Conservation (phyloP, 2,888 invertebrate genomes). For the Rambutsinella grinnellia region DNA sequence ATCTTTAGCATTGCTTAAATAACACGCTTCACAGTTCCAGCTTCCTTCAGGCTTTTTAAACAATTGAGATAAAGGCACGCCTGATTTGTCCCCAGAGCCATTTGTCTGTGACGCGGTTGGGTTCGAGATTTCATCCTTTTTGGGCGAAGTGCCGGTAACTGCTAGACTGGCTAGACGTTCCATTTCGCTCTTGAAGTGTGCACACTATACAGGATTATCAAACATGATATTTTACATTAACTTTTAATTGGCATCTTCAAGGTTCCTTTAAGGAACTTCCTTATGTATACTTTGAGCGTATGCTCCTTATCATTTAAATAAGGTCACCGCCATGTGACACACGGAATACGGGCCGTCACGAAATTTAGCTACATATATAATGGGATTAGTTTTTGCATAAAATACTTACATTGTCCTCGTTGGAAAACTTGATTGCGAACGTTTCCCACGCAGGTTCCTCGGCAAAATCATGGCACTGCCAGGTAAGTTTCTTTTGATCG, state of each 20-base stretch:
- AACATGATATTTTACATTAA: background rate
- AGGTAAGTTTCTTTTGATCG: conserved; percentile 67
- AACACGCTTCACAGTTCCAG: conserved; percentile 76
- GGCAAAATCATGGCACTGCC: conserved; percentile 68
- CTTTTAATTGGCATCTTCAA: background rate
- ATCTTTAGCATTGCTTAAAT: conserved; percentile 72
- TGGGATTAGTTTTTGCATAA: too few relatives aligned
- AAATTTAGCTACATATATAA: too few relatives aligned
- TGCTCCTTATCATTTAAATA: too few relatives aligned
- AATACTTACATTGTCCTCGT: conserved; percentile 55
- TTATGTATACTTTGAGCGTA: too few relatives aligned
- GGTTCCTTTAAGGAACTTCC: background rate
- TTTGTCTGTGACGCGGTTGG: background rate
- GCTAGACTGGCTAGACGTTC: conserved; percentile 11
- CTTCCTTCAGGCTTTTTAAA: conserved; percentile 70
- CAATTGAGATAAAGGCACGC: conserved; percentile 37
- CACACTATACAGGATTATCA: background rate
- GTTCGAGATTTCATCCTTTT: too few relatives aligned
- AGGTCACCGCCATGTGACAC: too few relatives aligned
- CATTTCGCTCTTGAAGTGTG: too few relatives aligned
- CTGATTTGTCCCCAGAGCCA: background rate
- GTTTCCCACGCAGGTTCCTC: conserved; percentile 70
- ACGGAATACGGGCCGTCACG: too few relatives aligned
- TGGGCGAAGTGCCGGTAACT: background rate
- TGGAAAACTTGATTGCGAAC: conserved; percentile 69